These are phyloP conservation scores for Chlamydotis undulata DNA, from an alignment of 2,113 vertebrate genomes.

Conservation along the genomic window DNA sequence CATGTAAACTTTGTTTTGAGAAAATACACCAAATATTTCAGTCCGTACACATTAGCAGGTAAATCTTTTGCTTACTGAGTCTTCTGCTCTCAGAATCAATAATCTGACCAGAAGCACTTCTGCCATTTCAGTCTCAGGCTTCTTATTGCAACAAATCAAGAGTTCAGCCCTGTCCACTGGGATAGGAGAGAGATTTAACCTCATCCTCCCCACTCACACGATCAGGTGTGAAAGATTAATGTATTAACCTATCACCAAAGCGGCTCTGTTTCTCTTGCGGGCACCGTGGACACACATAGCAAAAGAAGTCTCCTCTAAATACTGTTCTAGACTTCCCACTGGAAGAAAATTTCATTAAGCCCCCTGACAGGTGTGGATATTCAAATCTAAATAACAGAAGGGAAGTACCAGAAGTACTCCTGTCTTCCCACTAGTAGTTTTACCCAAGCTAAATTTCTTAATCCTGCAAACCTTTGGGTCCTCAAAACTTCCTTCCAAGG, in stretches of 20 bases:
- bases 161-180: background rate
- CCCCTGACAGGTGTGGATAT: background rate
- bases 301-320: background rate
- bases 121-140: background rate
- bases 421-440: background rate
- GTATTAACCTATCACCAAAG: background rate
- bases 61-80: background rate
- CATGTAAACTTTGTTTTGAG: background rate
- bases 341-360: background rate
- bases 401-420: background rate
- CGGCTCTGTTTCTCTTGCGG: background rate
- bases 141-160: background rate
- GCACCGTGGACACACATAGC: background rate
- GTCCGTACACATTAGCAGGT: fast-evolving
- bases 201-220: background rate
- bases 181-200: background rate
- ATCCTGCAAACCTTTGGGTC: constrained; percentile 88
- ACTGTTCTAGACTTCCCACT: background rate
- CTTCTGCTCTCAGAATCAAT: background rate
- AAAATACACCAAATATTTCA: background rate
- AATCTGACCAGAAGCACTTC: background rate
- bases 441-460: background rate
- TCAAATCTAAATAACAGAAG: background rate
- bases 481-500: constrained; percentile 86
- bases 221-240: background rate